phyloP scores from a whole-genome alignment of 2,113 vertebrate genomes.

The Rattus norvegicus region GRCr8 NC_086019.1:9527501-9528000 shows the following conservation, averaged over 20 bases:
- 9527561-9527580: not conserved
- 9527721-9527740: not conserved
- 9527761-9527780: not conserved
- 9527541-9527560: not conserved
- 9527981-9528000: not conserved
- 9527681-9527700: not conserved
- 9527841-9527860: not conserved
- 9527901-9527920: not conserved
- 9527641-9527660: not conserved
- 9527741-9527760: not conserved
- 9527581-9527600: slow-evolving; percentile 3
- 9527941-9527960: not conserved
- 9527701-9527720: not conserved
- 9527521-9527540: not conserved
- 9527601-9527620: slow-evolving; percentile 18
- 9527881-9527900: not conserved
- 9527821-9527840: not conserved
- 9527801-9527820: not conserved
- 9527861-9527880: not conserved
- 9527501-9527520: not conserved
- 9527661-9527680: slow-evolving; percentile 31
- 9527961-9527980: not conserved
- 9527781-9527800: not conserved
- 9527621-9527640: not conserved
- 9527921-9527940: not conserved